phyloP scores from a whole-genome alignment of 2,113 vertebrate species.

The Irena cyanogastra region DNA sequence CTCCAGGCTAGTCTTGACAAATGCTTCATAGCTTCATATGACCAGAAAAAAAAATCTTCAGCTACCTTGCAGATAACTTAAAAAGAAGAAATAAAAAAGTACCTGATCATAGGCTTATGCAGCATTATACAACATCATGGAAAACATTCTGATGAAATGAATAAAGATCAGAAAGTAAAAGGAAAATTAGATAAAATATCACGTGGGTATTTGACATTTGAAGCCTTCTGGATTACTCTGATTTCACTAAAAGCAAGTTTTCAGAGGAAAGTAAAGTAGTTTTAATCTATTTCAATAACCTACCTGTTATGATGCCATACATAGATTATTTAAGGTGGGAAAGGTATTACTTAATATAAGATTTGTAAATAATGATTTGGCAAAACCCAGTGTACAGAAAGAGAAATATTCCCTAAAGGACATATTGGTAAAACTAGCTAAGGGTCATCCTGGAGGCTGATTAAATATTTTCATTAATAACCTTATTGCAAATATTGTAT shows the following conservation, averaged over 20 bases:
- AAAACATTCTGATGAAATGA: background rate
- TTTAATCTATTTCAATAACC: background rate
- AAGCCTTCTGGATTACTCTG: background rate
- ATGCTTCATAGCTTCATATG: background rate
- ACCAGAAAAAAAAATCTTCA: background rate
- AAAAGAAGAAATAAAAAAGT: background rate
- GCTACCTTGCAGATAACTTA: background rate
- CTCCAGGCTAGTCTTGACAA: background rate
- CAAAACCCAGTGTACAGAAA: background rate
- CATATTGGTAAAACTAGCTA: background rate
- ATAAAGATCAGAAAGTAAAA: background rate
- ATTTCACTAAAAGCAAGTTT: background rate
- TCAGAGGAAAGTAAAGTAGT: background rate
- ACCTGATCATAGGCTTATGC: background rate
- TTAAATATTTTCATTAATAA: background rate
- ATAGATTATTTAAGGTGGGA: background rate
- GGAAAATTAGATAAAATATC: background rate
- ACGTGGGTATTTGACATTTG: background rate
- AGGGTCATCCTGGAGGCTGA: background rate
- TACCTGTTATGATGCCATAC: background rate
- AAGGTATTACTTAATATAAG: background rate
- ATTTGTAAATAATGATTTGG: background rate
- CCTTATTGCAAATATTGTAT: background rate
- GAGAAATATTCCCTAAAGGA: background rate
- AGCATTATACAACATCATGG: background rate